A percentile compares a stretch with the other conserved stretches of the same genome.
phyloP scores from a whole-genome alignment of 64 coral and sea anemone genomes.

The Astreopora myriophthalma region DNA sequence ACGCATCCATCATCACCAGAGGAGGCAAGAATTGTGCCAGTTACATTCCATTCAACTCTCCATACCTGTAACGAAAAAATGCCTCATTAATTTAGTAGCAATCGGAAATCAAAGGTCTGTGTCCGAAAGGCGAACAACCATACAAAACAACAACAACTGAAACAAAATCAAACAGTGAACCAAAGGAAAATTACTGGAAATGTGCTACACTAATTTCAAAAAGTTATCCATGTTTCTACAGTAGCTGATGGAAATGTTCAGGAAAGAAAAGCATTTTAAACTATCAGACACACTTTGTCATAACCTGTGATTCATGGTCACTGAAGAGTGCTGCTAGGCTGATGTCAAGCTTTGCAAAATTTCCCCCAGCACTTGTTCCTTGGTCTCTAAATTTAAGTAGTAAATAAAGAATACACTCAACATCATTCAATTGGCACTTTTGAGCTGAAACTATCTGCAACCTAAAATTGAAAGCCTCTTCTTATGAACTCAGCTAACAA shows the following conservation, averaged over 20 bases:
- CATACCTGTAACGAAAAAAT: slow-evolving; percentile 71
- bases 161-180: too few relatives aligned
- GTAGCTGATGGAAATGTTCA: too few relatives aligned
- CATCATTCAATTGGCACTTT: too few relatives aligned
- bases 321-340: slow-evolving; percentile 80
- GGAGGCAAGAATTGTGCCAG: slow-evolving; percentile 96
- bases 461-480: too few relatives aligned
- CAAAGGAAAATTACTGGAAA: too few relatives aligned
- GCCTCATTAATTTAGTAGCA: neutral
- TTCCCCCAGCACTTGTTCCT: slow-evolving; percentile 49
- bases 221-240: too few relatives aligned
- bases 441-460: too few relatives aligned
- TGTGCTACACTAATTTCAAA: too few relatives aligned
- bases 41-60: slow-evolving; percentile 97
- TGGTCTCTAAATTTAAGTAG: slow-evolving; percentile 42
- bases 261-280: neutral
- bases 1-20: slow-evolving; percentile 99
- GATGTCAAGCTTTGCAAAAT: slow-evolving; percentile 75
- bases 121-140: too few relatives aligned
- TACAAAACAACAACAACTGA: too few relatives aligned
- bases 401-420: neutral
- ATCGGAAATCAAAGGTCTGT: too few relatives aligned
- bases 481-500: too few relatives aligned
- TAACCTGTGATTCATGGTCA: slow-evolving; percentile 63
- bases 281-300: neutral